Base-by-base conservation (phyloP, 2,888 invertebrate species). In the Amaurobius ferox region DNA sequence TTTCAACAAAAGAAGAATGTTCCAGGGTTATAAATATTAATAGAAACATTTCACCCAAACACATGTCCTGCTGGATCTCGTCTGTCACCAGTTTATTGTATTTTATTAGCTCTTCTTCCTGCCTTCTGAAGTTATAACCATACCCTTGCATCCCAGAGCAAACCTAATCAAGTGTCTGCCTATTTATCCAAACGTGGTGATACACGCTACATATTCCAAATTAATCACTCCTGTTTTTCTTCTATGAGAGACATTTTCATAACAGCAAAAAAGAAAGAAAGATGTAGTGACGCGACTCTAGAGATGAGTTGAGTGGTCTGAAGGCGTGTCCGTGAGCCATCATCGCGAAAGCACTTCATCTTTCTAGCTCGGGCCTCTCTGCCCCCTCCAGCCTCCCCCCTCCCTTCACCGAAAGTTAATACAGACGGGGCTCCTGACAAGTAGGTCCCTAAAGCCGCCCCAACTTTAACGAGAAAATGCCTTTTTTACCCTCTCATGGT, bases 271-370 rank as follows among this genome's bases (percentile, higher is more conserved):
- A 55, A 3, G 55, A 23, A 55, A 55, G 16, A 55, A 55, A 55
- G 16, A 55, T 55, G 55, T n/a, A n/a, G n/a, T n/a, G n/a, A n/a
- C n/a, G n/a, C n/a, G n/a, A n/a, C n/a, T n/a, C n/a, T n/a, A n/a
- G n/a, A n/a, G n/a, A n/a, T n/a, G n/a, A n/a, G n/a, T n/a, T n/a
- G n/a, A 55, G 23, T 55, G 32, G 71, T 19, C 30, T n/a, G 30
- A 32, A 11, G 71, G 71, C 44, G 55, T 28, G 40, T 39, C 23
- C 44, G 55, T 29, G 71, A 72, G 32, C 55, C 55, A 55, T 72
- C 55, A 72, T 23, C 55, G 23, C 30, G 23, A 61, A 61, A 28
- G 39, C 62, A 64, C 73, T 64, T 39, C 39, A 74, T 64, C 73
- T 61, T 62, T 30, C 32, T 64, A 26, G 19, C 19, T 19, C 68